phyloP scores from a whole-genome alignment of 2,888 invertebrate genomes.

The Girardia tigrina region DNA sequence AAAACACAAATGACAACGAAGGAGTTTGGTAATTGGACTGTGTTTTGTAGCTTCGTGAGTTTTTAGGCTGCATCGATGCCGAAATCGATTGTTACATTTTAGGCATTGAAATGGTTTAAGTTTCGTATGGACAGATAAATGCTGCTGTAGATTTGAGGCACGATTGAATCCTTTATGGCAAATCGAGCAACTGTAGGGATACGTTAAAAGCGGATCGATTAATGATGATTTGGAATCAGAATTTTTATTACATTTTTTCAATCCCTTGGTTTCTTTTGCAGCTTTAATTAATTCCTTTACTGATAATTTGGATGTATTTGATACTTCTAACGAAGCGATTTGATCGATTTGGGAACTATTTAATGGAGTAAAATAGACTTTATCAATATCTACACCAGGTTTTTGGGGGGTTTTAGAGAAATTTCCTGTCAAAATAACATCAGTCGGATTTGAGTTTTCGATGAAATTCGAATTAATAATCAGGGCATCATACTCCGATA shows the following conservation, averaged over 20 bases:
- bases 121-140: conserved; percentile 10
- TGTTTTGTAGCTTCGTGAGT: conserved; percentile 2
- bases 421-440: not conserved
- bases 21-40: not conserved
- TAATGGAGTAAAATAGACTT: not conserved
- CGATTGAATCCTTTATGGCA: conserved; percentile 2
- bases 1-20: conserved; percentile 1
- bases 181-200: conserved; percentile 13
- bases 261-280: not conserved
- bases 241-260: not conserved
- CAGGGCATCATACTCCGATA: conserved; percentile 3
- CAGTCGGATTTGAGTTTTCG: not conserved
- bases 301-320: not conserved
- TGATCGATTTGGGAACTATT: not conserved
- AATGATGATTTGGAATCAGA: not conserved
- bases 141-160: conserved; percentile 1
- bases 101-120: not conserved
- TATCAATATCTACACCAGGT: not conserved
- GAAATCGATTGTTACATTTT: not conserved
- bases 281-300: not conserved
- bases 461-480: not conserved
- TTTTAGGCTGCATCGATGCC: conserved; percentile 9
- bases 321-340: not conserved
- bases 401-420: not conserved
- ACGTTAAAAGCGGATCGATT: not conserved